Percentiles rank a stretch among this genome's conserved stretches.
Conservation (phyloP, 2,113 vertebrate species). For the Psittacus erithacus region DNA sequence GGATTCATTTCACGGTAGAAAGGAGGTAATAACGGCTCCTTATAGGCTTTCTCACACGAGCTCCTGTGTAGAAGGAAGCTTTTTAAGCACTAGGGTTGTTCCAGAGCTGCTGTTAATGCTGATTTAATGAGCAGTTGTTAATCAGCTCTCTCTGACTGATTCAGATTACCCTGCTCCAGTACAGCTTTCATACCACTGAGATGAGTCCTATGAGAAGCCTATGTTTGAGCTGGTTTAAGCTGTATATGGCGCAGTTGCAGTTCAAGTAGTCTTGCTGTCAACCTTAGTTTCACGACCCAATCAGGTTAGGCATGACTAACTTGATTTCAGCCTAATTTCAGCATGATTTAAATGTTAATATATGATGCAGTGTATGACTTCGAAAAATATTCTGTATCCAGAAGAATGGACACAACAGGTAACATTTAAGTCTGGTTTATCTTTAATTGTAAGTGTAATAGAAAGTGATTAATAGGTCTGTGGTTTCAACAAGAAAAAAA, state of each 20-base stretch:
- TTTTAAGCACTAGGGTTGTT: not conserved
- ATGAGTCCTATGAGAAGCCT: not conserved
- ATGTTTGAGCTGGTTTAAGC: not conserved
- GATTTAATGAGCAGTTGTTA: not conserved
- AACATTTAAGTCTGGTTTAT: not conserved
- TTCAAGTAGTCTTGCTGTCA: not conserved
- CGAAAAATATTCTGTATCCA: not conserved
- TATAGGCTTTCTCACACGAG: not conserved
- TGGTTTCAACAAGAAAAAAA: not conserved
- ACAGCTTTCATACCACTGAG: not conserved
- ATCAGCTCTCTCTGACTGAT: not conserved
- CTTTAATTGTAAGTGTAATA: not conserved
- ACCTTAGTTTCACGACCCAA: not conserved
- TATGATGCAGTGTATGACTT: not conserved
- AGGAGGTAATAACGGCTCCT: rapidly evolving
- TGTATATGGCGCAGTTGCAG: not conserved
- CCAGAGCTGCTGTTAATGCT: not conserved
- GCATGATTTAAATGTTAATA: not conserved
- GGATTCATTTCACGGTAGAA: not conserved
- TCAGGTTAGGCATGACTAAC: not conserved
- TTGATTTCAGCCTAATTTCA: constrained; percentile 3
- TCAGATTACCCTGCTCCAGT: not conserved
- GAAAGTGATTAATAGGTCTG: not conserved
- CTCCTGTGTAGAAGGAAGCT: not conserved
- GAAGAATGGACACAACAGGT: not conserved